Conservation (phyloP, 2,113 vertebrate genomes). For the Lates calcarifer region DNA sequence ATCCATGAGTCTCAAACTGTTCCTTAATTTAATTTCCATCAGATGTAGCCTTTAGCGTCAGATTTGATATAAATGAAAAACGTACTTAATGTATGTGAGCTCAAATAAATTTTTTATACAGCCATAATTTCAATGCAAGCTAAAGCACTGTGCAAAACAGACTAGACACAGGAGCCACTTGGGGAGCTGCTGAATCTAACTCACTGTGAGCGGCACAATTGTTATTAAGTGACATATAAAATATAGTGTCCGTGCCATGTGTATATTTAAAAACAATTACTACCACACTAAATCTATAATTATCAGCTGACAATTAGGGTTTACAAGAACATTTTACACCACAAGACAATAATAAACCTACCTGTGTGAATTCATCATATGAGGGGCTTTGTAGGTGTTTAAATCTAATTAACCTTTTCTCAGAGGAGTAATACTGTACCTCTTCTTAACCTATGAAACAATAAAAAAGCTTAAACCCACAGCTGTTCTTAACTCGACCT, state of each 20-base stretch:
- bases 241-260: not conserved
- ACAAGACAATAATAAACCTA: constrained; percentile 28
- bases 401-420: constrained; percentile 16
- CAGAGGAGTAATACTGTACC: not conserved
- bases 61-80: not conserved
- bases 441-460: not conserved
- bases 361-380: constrained; percentile 1
- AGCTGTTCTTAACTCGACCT: not conserved
- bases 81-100: not conserved
- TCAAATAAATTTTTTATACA: constrained; percentile 4
- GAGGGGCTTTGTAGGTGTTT: not conserved
- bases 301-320: not conserved
- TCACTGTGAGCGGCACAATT: not conserved
- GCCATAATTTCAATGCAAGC: constrained; percentile 4
- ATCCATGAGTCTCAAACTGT: not conserved
- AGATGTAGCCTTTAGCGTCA: not conserved
- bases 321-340: not conserved
- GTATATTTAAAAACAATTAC: not conserved
- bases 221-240: constrained; percentile 30
- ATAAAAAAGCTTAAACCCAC: not conserved
- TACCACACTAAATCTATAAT: not conserved
- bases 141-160: not conserved
- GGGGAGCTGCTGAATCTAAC: not conserved
- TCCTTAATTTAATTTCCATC: not conserved
- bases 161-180: not conserved